Percentiles rank a stretch among this genome's conserved stretches.
These are phyloP conservation scores for Daboia siamensis DNA, from an alignment of 2,113 vertebrate genomes.

Conservation along the genomic window DNA sequence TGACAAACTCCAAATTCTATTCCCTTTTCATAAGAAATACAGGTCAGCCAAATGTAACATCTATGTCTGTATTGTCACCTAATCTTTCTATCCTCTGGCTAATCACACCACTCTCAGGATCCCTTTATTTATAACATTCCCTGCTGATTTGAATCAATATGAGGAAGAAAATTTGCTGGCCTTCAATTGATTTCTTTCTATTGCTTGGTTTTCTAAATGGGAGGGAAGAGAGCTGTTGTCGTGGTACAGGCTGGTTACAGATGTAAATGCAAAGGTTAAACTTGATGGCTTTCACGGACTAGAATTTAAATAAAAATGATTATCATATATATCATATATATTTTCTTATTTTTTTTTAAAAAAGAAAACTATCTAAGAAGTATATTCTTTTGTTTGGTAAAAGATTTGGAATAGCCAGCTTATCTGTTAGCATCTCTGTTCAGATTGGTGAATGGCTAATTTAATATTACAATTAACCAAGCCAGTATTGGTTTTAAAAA, in stretches of 20 bases:
- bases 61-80: neutral
- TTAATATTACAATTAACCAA: neutral
- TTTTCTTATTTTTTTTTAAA: neutral
- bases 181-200: slow-evolving; percentile 15
- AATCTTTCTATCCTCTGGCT: neutral
- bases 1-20: neutral
- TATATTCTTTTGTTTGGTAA: neutral
- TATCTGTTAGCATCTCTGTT: neutral
- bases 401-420: neutral
- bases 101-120: slow-evolving; percentile 23
- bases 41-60: slow-evolving; percentile 50
- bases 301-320: neutral
- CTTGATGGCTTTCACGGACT: neutral
- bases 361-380: neutral
- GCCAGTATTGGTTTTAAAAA: neutral
- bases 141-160: slow-evolving; percentile 7
- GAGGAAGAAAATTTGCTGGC: slow-evolving; percentile 35
- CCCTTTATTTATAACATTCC: slow-evolving; percentile 47
- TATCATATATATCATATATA: neutral
- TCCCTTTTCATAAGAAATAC: slow-evolving; percentile 35
- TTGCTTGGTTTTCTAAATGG: slow-evolving; percentile 39
- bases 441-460: neutral
- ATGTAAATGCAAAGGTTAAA: neutral
- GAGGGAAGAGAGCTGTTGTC: slow-evolving; percentile 3
- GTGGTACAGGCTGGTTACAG: neutral